These are phyloP conservation scores for Meriones unguiculatus DNA, from an alignment of 2,113 vertebrate genomes.

Conservation along the genomic window DNA sequence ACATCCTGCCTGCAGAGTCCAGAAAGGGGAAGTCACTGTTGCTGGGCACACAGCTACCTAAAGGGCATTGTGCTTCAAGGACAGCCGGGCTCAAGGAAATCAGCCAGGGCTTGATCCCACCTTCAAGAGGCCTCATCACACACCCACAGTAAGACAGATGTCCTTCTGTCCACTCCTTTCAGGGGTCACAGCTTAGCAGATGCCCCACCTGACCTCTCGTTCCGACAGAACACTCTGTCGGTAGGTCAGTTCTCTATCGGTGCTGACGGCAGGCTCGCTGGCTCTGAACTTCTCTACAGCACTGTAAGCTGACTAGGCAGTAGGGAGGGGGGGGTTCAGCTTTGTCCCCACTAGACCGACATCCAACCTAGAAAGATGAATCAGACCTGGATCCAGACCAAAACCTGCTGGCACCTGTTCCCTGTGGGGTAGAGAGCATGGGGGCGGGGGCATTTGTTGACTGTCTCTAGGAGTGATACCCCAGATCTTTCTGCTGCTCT, in stretches of 20 bases:
- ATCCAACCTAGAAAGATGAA: background rate
- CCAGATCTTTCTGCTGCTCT: background rate
- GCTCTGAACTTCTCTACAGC: background rate
- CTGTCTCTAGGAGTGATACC: background rate
- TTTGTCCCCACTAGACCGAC: background rate
- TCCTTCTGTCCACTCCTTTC: background rate
- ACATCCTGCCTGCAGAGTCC: background rate
- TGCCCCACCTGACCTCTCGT: background rate
- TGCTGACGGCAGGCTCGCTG: background rate
- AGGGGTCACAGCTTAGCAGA: constrained; percentile 17
- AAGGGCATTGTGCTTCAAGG: background rate
- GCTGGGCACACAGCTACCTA: background rate
- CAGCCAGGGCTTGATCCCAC: background rate
- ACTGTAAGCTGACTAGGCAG: background rate
- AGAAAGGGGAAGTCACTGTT: constrained; percentile 59
- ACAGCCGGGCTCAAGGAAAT: constrained; percentile 9
- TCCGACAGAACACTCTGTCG: constrained; percentile 9
- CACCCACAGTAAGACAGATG: background rate
- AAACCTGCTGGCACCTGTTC: background rate
- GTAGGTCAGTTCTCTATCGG: constrained; percentile 7
- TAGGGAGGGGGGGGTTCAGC: background rate
- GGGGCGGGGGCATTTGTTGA: background rate
- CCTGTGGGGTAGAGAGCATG: background rate
- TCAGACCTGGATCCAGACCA: background rate
- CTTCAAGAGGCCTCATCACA: background rate